These are phyloP conservation scores for Ophion slaviceki DNA, from an alignment of 2,888 invertebrate genomes.

Conservation along the genomic window DNA sequence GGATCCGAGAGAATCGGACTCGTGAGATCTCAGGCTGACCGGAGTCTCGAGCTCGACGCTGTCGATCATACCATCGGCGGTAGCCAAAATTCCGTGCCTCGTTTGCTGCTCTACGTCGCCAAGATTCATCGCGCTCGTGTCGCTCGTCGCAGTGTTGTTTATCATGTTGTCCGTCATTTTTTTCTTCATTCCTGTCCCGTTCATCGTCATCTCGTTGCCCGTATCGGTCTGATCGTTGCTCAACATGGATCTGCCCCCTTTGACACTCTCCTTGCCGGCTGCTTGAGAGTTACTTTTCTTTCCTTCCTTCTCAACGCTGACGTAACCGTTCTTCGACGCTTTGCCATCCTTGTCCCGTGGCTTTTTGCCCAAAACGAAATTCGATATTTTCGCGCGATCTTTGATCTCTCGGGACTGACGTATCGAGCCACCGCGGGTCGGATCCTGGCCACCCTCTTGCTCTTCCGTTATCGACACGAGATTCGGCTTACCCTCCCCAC, in stretches of 20 bases:
- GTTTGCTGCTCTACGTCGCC: slow-evolving; percentile 80
- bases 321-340: slow-evolving; percentile 76
- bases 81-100: slow-evolving; percentile 66
- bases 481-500: slow-evolving; percentile 85
- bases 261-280: slow-evolving; percentile 74
- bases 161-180: slow-evolving; percentile 81
- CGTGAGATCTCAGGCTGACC: slow-evolving; percentile 85
- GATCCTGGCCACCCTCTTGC: slow-evolving; percentile 84
- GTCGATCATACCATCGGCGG: slow-evolving; percentile 72
- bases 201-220: slow-evolving; percentile 84
- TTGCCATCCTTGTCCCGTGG: slow-evolving; percentile 80
- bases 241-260: slow-evolving; percentile 75
- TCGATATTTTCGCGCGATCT: slow-evolving; percentile 86
- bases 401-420: slow-evolving; percentile 85
- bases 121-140: slow-evolving; percentile 79
- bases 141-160: slow-evolving; percentile 83
- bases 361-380: slow-evolving; percentile 88
- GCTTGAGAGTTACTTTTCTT: slow-evolving; percentile 79
- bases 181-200: slow-evolving; percentile 83
- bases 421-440: slow-evolving; percentile 84
- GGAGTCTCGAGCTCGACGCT: slow-evolving; percentile 84
- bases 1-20: slow-evolving; percentile 84
- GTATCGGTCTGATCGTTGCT: slow-evolving; percentile 75
- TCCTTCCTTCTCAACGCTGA: slow-evolving; percentile 81
- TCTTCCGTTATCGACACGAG: slow-evolving; percentile 90